Evolutionary conservation across 2,797 vertebrate species (phyloP), one percentile per base, ranked within the genome.

Genomic region (Gymnoscopelus microlampas): DNA sequence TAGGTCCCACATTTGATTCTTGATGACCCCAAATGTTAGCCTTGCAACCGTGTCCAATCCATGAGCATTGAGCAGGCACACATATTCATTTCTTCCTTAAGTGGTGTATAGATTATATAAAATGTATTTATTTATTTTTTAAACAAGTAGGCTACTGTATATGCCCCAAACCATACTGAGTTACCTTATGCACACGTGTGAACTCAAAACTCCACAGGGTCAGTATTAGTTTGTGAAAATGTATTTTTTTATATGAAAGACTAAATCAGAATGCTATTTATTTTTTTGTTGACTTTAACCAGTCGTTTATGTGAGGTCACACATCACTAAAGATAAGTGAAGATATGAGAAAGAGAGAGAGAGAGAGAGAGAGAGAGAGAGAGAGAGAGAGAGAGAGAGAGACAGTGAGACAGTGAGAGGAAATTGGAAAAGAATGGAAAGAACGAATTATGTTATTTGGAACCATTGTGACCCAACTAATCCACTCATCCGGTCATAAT

Each of bases 221-320:
- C 55, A 66, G 32, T 63, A 68, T 65, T 78, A 0, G 53, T 71
- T 44, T 91, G 82, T 89, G 85, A 82, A 89, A 85, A 84, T 75
- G 66, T 87, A 63, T 72, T 76, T 87, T 85, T 70, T 56, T 44
- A 2, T 8, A 44, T 44, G 39, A 10, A 35, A 35, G 32, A 35
- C 32, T 35, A 6, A 66, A 79, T 24, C 63, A 76, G 68, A 77
- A 35, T 60, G 61, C 19, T 80, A 73, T 85, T 82, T 82, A 70
- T 83, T 69, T 76, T 79, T 84, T 0, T 80, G 61, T 59, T 71
- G 68, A 55, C 47, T 54, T 63, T 10, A 26, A 47, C 23, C 65
- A 53, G 0, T 23, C 12, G 4, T 51, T 60, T n/a, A 13, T 63
- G 65, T 53, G 56, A 63, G 76, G 61, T 63, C 19, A 66, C 62